Conservation (phyloP, 2,888 invertebrate genomes). For the Archips xylosteana region DNA sequence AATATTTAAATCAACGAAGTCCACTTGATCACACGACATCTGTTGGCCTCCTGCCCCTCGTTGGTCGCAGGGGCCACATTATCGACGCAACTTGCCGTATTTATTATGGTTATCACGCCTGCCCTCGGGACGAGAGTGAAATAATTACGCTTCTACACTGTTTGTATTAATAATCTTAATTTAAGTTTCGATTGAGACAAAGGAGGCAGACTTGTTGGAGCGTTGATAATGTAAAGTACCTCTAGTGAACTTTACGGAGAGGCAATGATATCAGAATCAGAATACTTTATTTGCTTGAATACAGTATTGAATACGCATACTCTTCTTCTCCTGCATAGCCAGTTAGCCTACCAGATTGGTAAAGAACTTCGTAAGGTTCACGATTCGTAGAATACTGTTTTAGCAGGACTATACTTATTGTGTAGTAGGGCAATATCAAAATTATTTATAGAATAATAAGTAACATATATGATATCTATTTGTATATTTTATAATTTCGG, state of each 20-base stretch:
- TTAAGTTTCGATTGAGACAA: conserved; percentile 40
- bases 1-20: not conserved
- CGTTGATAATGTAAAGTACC: conserved; percentile 2
- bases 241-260: too few species aligned
- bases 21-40: not conserved
- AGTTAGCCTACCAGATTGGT: not conserved
- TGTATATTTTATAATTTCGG: too few species aligned
- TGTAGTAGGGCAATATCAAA: too few species aligned
- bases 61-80: conserved; percentile 48
- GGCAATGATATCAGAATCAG: too few species aligned
- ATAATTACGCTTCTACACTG: conserved; percentile 53
- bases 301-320: too few species aligned
- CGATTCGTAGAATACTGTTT: not conserved
- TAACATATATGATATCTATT: too few species aligned
- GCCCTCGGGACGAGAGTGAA: conserved; percentile 53
- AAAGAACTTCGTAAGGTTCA: not conserved
- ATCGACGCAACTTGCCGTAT: conserved; percentile 54
- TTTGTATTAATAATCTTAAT: conserved; percentile 44
- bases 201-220: conserved; percentile 20
- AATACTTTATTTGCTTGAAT: too few species aligned
- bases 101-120: conserved; percentile 53
- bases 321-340: too few species aligned
- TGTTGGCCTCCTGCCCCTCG: not conserved
- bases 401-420: too few species aligned
- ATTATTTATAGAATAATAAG: too few species aligned